A percentile compares a stretch with the other conserved stretches of the same genome.
Conservation (phyloP, 1,140 invertebrate genomes). For the Polyergus mexicanus region DNA sequence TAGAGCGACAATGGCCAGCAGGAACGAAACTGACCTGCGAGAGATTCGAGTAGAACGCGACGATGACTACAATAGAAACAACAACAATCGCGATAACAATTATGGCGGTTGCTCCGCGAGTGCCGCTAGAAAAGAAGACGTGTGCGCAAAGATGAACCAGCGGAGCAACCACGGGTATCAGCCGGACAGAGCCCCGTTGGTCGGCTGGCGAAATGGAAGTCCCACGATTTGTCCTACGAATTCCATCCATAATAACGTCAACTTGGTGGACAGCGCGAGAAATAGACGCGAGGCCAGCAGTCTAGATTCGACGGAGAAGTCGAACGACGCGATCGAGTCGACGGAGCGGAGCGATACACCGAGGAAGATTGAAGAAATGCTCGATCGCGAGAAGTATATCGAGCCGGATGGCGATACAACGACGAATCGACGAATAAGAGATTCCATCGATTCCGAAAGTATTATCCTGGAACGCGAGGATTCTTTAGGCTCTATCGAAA, state of each 20-base stretch:
- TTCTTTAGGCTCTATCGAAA: neutral
- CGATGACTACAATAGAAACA: neutral
- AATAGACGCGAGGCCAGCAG: conserved; percentile 27
- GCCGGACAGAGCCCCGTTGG: conserved; percentile 78
- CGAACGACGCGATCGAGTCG: conserved; percentile 62
- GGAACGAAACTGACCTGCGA: conserved; percentile 69
- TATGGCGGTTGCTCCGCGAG: conserved; percentile 33
- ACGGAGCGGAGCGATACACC: conserved; percentile 26
- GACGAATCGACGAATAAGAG: conserved; percentile 53
- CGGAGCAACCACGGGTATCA: conserved; percentile 29
- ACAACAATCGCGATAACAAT: conserved; percentile 48
- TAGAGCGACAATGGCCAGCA: conserved; percentile 80
- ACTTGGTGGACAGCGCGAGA: conserved; percentile 68
- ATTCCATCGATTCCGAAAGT: conserved; percentile 61
- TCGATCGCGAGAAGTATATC: conserved; percentile 10
- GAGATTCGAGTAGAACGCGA: conserved; percentile 47
- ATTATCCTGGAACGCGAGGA: neutral
- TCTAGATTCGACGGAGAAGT: conserved; percentile 74
- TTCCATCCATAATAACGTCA: conserved; percentile 22
- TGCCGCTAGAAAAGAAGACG: neutral
- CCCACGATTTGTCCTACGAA: conserved; percentile 74
- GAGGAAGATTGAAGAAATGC: conserved; percentile 31
- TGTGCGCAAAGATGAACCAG: conserved; percentile 62
- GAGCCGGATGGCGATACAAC: conserved; percentile 46
- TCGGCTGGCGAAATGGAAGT: conserved; percentile 81